Conservation (phyloP, 2,888 invertebrate species). For the Campoletis raptor region DNA sequence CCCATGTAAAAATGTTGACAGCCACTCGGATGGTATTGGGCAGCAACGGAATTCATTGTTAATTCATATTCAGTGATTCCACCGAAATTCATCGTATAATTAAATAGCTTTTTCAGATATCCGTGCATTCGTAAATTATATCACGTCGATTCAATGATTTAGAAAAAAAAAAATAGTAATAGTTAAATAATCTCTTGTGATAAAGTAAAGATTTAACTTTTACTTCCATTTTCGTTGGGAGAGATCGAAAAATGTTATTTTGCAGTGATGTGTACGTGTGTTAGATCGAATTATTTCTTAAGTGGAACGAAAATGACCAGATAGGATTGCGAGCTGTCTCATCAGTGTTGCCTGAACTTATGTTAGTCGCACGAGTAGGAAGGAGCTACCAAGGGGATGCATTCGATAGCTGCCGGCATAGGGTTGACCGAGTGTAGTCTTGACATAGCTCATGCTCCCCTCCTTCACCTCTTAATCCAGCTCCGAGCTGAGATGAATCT, state of each 20-base stretch:
- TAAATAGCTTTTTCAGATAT: background rate
- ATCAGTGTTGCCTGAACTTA: slow-evolving; percentile 21
- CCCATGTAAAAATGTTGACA: background rate
- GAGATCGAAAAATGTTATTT: background rate
- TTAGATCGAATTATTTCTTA: slow-evolving; percentile 36
- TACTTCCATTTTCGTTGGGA: background rate
- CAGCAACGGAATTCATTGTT: background rate
- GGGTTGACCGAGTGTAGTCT: slow-evolving; percentile 52
- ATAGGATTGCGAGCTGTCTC: slow-evolving; percentile 40
- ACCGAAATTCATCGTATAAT: background rate
- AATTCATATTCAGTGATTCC: background rate
- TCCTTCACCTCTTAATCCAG: slow-evolving; percentile 36
- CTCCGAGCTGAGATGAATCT: slow-evolving; percentile 51
- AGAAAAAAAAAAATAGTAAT: background rate
- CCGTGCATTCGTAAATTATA: background rate
- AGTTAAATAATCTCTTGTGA: background rate
- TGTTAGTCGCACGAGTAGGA: slow-evolving; percentile 20
- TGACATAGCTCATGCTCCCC: slow-evolving; percentile 42
- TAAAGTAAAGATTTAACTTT: background rate
- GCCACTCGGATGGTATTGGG: background rate
- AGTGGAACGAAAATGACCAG: slow-evolving; percentile 44
- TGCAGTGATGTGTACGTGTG: background rate
- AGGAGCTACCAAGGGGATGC: slow-evolving; percentile 19
- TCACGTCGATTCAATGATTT: background rate
- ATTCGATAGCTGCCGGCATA: slow-evolving; percentile 41